Evolutionary conservation across 2,888 invertebrate genomes (phyloP).

Genomic region (Acronicta alni): DNA sequence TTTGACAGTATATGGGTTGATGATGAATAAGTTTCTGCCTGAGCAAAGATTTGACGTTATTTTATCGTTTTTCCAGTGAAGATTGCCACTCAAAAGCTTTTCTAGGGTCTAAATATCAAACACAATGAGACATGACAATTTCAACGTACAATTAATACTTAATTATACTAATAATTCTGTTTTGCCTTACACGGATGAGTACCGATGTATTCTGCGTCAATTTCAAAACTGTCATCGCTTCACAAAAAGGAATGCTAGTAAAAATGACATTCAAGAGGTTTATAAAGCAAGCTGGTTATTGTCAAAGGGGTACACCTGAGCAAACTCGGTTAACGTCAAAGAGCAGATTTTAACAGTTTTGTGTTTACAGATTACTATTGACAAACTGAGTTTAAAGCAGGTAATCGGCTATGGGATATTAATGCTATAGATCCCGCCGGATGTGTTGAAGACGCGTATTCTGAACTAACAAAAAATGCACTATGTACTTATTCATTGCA

Average conservation of each 20-base stretch:
- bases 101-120: not conserved
- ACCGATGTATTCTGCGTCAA: conserved; percentile 50
- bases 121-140: not conserved
- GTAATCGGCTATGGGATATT: conserved; percentile 78
- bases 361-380: conserved; percentile 85
- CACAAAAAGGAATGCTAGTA: conserved; percentile 53
- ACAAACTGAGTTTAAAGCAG: conserved; percentile 83
- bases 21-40: no score
- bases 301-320: conserved; percentile 79
- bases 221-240: conserved; percentile 61
- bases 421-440: conserved; percentile 68
- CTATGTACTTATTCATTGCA: no score
- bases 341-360: conserved; percentile 86
- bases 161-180: conserved; percentile 17
- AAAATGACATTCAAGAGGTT: conserved; percentile 72
- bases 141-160: conserved; percentile 7
- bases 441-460: conserved; percentile 62
- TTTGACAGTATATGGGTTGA: no score
- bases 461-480: conserved; percentile 32
- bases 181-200: conserved; percentile 13
- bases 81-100: not conserved
- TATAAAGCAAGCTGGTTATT: conserved; percentile 68
- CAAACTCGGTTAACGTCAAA: conserved; percentile 82
- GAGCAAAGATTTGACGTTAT: not conserved
- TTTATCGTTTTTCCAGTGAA: not conserved